Evolutionary conservation across 53 echinoderm and acorn worm genomes (phyloP), one percentile per base, ranked within the genome.

Genomic region (Stichopus horrens): DNA sequence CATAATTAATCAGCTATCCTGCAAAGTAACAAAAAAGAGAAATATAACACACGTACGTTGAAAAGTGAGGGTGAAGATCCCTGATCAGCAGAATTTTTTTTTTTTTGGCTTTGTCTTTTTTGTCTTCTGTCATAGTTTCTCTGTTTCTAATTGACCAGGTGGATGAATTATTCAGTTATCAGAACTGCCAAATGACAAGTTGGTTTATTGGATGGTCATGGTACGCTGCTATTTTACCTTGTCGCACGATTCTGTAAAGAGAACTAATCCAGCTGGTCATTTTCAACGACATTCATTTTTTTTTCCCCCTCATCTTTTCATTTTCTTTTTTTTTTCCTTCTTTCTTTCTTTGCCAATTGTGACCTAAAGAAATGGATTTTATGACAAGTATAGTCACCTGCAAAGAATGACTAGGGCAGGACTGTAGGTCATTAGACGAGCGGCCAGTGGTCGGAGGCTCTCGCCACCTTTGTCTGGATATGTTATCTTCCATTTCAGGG

Each of bases 381-480:
- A 81, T 58, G 58, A 21, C 58, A 22, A 22, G 81, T 58, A 81
- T 81, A 81, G 54, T 81, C 81, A 81, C 81, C 81, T 81, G 56
- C 21, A 81, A 58, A 81, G 58, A 58, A 81, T 56, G 81, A 56
- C 81, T 81, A 8, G 81, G 21, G 57, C 81, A 81, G 81, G 56
- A 56, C 56, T 57, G 81, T 81, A 81, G 81, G 81, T 81, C 81
- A 81, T 81, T 81, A 81, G 56, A 58, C 81, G 57, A 57, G 20
- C 56, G 81, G 81, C n/a, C 81, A 81, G 81, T 81, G 81, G 81
- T 81, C 81, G 57, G 81, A 81, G 81, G 58, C 58, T 21, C 8
- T 81, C 22, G n/a, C 22, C 81, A 81, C 81, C 81, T 81, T 56
- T 57, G 21, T 54, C 21, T 20, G 5, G 23, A 56, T 21, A 57